Percentiles rank a stretch among this genome's conserved stretches.
Evolutionary conservation across 2,888 invertebrate genomes (phyloP).

Genomic region (Perithous albicinctus): DNA sequence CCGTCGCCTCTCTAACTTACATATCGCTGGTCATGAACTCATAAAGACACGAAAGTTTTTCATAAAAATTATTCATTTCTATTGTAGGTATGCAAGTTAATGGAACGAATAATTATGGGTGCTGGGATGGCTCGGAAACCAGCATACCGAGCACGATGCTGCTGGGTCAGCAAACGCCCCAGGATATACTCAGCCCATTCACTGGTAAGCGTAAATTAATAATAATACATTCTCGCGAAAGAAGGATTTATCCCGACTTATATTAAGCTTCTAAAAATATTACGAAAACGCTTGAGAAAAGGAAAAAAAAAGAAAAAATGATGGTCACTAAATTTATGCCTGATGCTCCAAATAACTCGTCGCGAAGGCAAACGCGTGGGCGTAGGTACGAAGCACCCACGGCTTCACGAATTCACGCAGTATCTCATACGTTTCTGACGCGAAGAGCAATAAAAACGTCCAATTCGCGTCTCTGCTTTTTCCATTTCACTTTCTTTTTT

Average conservation of each 20-base stretch:
- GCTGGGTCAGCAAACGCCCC: slow-evolving; percentile 83
- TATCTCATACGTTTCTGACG: slow-evolving; percentile 54
- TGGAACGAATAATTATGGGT: slow-evolving; percentile 82
- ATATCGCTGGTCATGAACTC: not conserved
- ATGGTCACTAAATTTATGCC: slow-evolving; percentile 75
- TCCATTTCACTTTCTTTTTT: slow-evolving; percentile 1
- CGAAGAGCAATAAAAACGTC: slow-evolving; percentile 38
- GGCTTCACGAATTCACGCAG: slow-evolving; percentile 47
- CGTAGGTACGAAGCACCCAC: slow-evolving; percentile 68
- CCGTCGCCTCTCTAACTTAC: slow-evolving; percentile 15
- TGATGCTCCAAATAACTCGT: slow-evolving; percentile 77
- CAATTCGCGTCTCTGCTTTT: slow-evolving; percentile 33
- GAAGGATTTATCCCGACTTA: not conserved
- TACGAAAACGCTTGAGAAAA: slow-evolving; percentile 29
- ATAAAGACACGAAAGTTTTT: slow-evolving; percentile 10
- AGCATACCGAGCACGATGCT: slow-evolving; percentile 83
- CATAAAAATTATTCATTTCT: slow-evolving; percentile 25
- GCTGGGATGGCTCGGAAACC: slow-evolving; percentile 83
- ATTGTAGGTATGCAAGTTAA: slow-evolving; percentile 82
- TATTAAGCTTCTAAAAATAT: slow-evolving; percentile 39
- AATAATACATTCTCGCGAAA: slow-evolving; percentile 2
- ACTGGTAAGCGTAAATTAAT: slow-evolving; percentile 74
- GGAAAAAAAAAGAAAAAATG: slow-evolving; percentile 38
- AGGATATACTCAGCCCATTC: slow-evolving; percentile 82
- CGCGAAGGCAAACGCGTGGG: slow-evolving; percentile 75